Conservation (phyloP, 2,888 invertebrate genomes). For the Yponomeuta sedellus region DNA sequence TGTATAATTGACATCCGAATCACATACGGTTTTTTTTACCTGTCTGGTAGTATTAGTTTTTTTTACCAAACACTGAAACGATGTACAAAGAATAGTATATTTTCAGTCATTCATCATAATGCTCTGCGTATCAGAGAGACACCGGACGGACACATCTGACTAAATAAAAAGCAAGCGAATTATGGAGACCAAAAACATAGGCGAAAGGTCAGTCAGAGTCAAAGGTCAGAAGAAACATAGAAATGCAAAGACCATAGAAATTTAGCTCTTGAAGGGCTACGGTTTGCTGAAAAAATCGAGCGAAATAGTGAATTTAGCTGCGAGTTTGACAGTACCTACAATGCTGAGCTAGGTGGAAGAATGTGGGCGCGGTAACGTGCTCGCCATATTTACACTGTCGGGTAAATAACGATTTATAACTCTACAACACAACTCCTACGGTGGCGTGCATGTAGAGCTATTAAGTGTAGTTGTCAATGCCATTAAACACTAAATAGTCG, state of each 20-base stretch:
- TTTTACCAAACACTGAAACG: too few species aligned
- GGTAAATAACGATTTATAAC: conserved; percentile 1
- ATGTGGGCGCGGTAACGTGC: background rate
- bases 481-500: background rate
- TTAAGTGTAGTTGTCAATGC: background rate
- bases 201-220: too few species aligned
- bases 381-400: background rate
- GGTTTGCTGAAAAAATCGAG: background rate
- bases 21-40: too few species aligned
- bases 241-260: background rate
- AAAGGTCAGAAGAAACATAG: too few species aligned
- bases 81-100: too few species aligned
- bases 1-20: too few species aligned
- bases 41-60: too few species aligned
- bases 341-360: background rate
- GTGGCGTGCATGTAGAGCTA: background rate
- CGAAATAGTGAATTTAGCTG: background rate
- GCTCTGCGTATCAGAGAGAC: too few species aligned
- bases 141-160: too few species aligned
- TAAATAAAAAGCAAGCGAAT: too few species aligned
- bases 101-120: too few species aligned
- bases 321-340: background rate
- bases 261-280: background rate
- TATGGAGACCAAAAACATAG: too few species aligned
- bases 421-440: background rate